Percentiles rank a stretch among this genome's conserved stretches.
Conservation (phyloP, 2,888 invertebrate genomes). For the Aspidiotus destructor region DNA sequence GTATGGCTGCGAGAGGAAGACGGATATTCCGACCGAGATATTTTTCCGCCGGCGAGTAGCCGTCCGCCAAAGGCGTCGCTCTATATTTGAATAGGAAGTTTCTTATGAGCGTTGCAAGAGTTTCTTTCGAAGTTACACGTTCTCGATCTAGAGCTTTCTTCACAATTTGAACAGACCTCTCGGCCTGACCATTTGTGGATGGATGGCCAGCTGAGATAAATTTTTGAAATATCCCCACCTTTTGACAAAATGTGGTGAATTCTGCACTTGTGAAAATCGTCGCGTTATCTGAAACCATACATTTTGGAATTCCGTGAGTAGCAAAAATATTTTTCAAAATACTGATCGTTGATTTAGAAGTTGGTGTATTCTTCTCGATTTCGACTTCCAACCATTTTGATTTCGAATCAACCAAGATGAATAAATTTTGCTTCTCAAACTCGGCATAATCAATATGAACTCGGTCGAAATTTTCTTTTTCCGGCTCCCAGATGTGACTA, state of each 20-base stretch:
- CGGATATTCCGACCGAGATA: background rate
- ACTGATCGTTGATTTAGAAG: background rate
- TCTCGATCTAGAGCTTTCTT: background rate
- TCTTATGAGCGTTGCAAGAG: background rate
- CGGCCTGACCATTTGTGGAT: conserved; percentile 3
- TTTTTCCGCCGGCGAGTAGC: conserved; percentile 8
- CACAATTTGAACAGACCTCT: conserved; percentile 7
- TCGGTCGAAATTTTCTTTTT: conserved; percentile 3
- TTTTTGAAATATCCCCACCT: background rate
- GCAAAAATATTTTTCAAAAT: background rate
- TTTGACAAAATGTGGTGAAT: background rate
- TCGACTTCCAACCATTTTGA: conserved; percentile 15
- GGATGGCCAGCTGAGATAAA: conserved; percentile 4
- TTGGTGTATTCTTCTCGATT: background rate
- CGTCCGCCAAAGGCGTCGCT: background rate
- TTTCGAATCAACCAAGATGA: background rate
- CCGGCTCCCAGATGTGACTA: conserved; percentile 1
- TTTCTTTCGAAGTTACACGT: too few relatives aligned
- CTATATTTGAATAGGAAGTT: background rate
- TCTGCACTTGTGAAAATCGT: background rate
- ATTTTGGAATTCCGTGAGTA: background rate
- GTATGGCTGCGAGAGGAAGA: background rate
- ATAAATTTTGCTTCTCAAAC: background rate
- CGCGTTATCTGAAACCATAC: conserved; percentile 8
- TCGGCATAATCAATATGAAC: conserved; percentile 9